phyloP scores from a whole-genome alignment of 1,140 invertebrate species.

The Macrotrachela quadricornifera region DNA sequence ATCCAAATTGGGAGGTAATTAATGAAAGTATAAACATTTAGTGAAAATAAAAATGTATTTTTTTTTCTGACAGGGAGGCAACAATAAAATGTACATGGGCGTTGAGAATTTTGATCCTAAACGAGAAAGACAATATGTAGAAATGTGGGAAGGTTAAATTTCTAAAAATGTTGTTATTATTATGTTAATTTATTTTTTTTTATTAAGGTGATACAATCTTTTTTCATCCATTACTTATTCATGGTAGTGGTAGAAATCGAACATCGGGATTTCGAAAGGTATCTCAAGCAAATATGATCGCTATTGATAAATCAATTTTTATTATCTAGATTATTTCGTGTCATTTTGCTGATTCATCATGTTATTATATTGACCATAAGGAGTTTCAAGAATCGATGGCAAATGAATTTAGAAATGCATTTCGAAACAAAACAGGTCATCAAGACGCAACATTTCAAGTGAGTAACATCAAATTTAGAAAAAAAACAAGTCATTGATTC shows the following conservation, averaged over 20 bases:
- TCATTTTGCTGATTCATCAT: conserved; percentile 53
- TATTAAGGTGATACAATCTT: conserved; percentile 66
- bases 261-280: conserved; percentile 42
- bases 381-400: conserved; percentile 47
- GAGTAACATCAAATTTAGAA: conserved; percentile 37
- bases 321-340: conserved; percentile 49
- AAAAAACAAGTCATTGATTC: conserved; percentile 1
- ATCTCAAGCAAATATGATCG: background rate
- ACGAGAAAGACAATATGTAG: conserved; percentile 35
- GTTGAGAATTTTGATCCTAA: conserved; percentile 37
- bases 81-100: conserved; percentile 62
- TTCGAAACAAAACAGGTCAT: conserved; percentile 18
- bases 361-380: conserved; percentile 46
- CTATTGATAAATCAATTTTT: background rate
- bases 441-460: conserved; percentile 37
- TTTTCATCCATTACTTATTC: conserved; percentile 64
- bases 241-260: conserved; percentile 58
- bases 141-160: conserved; percentile 40
- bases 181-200: conserved; percentile 46
- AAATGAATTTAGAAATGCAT: conserved; percentile 40
- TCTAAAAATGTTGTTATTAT: no score
- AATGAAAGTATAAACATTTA: no score
- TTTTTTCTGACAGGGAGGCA: conserved; percentile 27
- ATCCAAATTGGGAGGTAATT: conserved; percentile 42
- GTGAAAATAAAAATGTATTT: no score